phyloP scores from a whole-genome alignment of 2,797 vertebrate genomes.

The Microchirus variegatus region DNA sequence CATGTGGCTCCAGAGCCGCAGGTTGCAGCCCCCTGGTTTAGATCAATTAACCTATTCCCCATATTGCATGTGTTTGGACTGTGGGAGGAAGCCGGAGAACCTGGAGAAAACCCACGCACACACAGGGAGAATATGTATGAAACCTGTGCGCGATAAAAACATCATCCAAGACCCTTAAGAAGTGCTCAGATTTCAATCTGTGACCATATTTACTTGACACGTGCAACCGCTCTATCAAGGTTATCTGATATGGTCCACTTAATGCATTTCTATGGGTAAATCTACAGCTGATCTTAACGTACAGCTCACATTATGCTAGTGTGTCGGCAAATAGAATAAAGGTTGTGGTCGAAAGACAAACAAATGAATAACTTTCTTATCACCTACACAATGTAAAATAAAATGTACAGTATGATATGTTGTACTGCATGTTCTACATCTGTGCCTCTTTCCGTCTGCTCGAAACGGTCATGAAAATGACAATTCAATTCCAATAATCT shows the following conservation, averaged over 20 bases:
- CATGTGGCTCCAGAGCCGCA: too few species aligned
- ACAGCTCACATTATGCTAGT: slow-evolving; percentile 18
- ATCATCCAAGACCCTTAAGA: slow-evolving; percentile 14
- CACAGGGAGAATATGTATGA: too few species aligned
- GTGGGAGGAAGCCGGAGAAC: too few species aligned
- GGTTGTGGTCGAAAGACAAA: slow-evolving; percentile 29
- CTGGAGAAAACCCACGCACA: too few species aligned
- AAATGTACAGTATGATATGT: slow-evolving; percentile 39
- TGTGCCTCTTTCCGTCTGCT: slow-evolving; percentile 27
- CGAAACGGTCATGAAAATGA: slow-evolving; percentile 42
- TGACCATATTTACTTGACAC: slow-evolving; percentile 15
- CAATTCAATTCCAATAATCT: slow-evolving; percentile 50
- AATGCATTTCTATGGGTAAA: slow-evolving; percentile 28
- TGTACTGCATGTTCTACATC: slow-evolving; percentile 34
- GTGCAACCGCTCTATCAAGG: slow-evolving; percentile 17
- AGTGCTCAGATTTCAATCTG: slow-evolving; percentile 19
- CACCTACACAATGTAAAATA: slow-evolving; percentile 21
- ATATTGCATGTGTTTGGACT: too few species aligned
- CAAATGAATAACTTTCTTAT: slow-evolving; percentile 41
- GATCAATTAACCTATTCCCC: too few species aligned
- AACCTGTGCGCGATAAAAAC: slow-evolving; percentile 7
- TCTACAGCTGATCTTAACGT: slow-evolving; percentile 41
- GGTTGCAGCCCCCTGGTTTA: too few species aligned
- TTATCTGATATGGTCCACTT: slow-evolving; percentile 32
- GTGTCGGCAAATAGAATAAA: slow-evolving; percentile 43